These are phyloP conservation scores for Sorex maritimensis DNA, from an alignment of 2,797 vertebrate genomes.

Conservation along the genomic window DNA sequence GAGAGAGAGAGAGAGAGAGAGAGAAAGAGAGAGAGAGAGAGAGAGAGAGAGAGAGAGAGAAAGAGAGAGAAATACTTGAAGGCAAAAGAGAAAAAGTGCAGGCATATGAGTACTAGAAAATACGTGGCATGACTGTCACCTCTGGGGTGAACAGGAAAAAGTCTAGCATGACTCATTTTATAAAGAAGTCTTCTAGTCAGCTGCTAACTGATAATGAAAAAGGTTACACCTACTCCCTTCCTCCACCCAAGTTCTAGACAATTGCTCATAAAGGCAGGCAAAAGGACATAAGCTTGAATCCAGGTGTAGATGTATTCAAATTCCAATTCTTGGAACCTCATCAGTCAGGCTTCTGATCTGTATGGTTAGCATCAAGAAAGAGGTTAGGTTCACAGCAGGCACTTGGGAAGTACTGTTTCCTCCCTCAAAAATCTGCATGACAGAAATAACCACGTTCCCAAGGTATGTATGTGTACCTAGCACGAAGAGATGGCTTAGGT, in stretches of 20 bases:
- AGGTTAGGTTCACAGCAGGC: not conserved
- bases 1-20: too few relatives aligned
- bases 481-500: not conserved
- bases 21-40: too few relatives aligned
- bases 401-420: constrained; percentile 52
- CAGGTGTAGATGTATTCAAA: constrained; percentile 2
- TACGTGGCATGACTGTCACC: not conserved
- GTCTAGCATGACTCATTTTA: constrained; percentile 32
- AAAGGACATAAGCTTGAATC: not conserved
- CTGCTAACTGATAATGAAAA: not conserved
- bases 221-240: not conserved
- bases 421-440: too few relatives aligned
- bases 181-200: not conserved
- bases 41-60: too few relatives aligned
- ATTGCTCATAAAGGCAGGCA: not conserved
- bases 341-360: not conserved
- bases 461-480: too few relatives aligned
- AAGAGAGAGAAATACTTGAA: not conserved
- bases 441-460: too few relatives aligned
- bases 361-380: not conserved
- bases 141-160: constrained; percentile 45
- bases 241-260: not conserved
- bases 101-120: constrained; percentile 41
- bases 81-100: not conserved
- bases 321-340: not conserved